A percentile compares a stretch with the other conserved stretches of the same genome.
Conservation (phyloP, 2,888 invertebrate genomes). For the Phymatocera aterrima region DNA sequence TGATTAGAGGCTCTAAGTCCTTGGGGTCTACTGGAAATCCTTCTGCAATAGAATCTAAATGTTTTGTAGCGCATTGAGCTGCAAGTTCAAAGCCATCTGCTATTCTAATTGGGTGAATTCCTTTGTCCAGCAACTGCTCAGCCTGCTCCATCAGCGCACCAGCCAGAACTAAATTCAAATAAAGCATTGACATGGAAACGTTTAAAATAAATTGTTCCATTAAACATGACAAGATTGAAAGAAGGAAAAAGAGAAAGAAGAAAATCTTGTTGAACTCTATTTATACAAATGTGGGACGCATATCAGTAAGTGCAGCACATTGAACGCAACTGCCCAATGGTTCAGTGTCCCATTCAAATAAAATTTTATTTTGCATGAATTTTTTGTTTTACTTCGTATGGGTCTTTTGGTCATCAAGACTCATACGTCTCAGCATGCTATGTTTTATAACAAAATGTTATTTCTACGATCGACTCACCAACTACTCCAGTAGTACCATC, state of each 20-base stretch:
- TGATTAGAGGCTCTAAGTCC: conserved; percentile 91
- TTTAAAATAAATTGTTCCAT: background rate
- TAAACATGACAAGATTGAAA: background rate
- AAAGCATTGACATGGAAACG: background rate
- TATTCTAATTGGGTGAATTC: conserved; percentile 98
- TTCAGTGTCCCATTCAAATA: conserved; percentile 61
- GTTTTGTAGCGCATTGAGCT: conserved; percentile 89
- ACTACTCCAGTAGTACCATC: conserved; percentile 99
- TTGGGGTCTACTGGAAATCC: conserved; percentile 90
- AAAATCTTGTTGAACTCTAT: background rate
- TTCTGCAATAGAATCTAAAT: conserved; percentile 92
- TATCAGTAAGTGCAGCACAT: conserved; percentile 69
- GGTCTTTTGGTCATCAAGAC: background rate
- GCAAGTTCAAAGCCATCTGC: conserved; percentile 99
- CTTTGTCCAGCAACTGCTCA: conserved; percentile 92
- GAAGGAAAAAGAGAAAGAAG: background rate
- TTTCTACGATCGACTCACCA: conserved; percentile 60
- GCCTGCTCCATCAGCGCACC: conserved; percentile 97
- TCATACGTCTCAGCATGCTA: conserved; percentile 41
- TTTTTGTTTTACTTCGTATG: conserved; percentile 47
- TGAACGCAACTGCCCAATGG: conserved; percentile 66
- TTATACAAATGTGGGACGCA: conserved; percentile 60
- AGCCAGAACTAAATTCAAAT: conserved; percentile 77
- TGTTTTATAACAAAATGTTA: too few species aligned
- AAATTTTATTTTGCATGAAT: conserved; percentile 65